Base-by-base conservation (phyloP, 1,140 invertebrate genomes). In the Musca domestica region DNA sequence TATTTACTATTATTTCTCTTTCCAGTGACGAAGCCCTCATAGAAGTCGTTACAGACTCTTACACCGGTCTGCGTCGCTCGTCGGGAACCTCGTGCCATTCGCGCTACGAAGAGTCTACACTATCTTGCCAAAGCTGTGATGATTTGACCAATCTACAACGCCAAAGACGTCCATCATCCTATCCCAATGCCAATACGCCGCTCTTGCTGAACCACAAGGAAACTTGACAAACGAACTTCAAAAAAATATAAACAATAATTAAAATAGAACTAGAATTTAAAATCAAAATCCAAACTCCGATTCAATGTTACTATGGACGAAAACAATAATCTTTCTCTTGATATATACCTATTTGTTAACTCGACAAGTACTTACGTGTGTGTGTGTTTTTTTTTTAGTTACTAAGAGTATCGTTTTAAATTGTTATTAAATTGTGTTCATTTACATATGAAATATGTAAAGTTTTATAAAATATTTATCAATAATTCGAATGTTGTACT, bases 11-110 rank as follows among this genome's bases (percentile, higher is more conserved):
- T 14, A 49, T 52, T 56, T 46, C 34, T 56, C 14, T 23, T 69
- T 81, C 76, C 54, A 86, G 86, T 76, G 86, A 86, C 69, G 86
- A 87, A 75, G 86, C 85, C 63, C 76, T 87, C 14, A 82, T 87
- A 73, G 87, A 88, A 77, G 86, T 86, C 63, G 83, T 81, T 30
- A 67, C 72, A 12, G 83, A 85, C 48, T 74, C 75, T 2, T 78
- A 78, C 27, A 80, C 76, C 2, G 83, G 82, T 2, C 72, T 83
- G 5, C 72, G 81, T 0, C 80, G 80, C 14, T 74, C 83, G 1
- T 83, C 81, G 4, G 80, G 74, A 7, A 73, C 70, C 48, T 81
- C 80, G 10, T 76, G 73, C 9, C 74, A 77, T 49, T 65, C 77
- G 0, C 76, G 78, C 4, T 77, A 78, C 23, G 80, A 82, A 51